Conservation (phyloP, 1,140 invertebrate genomes). For the Whitmania pigra region DNA sequence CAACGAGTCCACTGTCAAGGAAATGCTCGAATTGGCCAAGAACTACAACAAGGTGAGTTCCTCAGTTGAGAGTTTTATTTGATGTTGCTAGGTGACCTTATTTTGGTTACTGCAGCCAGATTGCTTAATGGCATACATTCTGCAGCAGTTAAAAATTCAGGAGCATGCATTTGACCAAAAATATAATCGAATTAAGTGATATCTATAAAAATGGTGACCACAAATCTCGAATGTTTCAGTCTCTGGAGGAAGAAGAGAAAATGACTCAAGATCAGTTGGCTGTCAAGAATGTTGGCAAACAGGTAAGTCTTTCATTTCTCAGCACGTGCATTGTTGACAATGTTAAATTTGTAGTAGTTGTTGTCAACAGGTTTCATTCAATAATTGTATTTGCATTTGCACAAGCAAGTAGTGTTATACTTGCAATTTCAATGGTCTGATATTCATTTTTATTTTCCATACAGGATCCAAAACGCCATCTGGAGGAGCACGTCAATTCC, state of each 20-base stretch:
- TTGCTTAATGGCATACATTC: no score
- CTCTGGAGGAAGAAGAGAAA: slow-evolving; percentile 96
- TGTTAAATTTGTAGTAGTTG: no score
- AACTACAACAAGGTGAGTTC: slow-evolving; percentile 81
- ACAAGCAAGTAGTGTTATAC: not conserved
- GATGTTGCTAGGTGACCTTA: no score
- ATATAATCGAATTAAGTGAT: not conserved
- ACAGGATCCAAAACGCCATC: slow-evolving; percentile 91
- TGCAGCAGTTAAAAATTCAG: no score
- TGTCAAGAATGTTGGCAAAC: slow-evolving; percentile 99
- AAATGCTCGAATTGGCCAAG: slow-evolving; percentile 93
- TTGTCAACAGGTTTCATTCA: no score
- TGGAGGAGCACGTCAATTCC: slow-evolving; percentile 94
- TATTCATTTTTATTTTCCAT: slow-evolving; percentile 20
- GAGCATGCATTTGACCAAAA: no score
- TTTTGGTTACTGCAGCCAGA: no score
- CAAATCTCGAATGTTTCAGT: slow-evolving; percentile 43
- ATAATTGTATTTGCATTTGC: not conserved
- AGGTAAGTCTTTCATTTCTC: slow-evolving; percentile 42
- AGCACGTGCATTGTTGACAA: no score
- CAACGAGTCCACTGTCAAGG: slow-evolving; percentile 72
- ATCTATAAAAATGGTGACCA: not conserved
- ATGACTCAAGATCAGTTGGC: slow-evolving; percentile 99
- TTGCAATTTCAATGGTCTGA: not conserved
- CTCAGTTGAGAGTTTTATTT: slow-evolving; percentile 5